Conservation (phyloP, 2,113 vertebrate genomes). For the Propithecus coquereli region DNA sequence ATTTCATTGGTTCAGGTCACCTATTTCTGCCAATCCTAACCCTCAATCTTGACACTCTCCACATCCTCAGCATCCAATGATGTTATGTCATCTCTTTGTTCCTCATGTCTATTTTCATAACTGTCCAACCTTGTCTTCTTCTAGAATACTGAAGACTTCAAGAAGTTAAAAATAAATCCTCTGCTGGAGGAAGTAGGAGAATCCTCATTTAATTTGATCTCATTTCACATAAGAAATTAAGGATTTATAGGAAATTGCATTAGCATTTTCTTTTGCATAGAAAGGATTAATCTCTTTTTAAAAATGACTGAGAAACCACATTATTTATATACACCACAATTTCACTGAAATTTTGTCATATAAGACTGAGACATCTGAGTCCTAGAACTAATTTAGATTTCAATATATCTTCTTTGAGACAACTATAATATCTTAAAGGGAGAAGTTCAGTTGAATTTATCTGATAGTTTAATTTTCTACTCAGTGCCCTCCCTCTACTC, state of each 20-base stretch:
- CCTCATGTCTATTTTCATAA: neutral
- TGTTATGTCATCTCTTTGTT: neutral
- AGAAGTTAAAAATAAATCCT: neutral
- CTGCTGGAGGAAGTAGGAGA: neutral
- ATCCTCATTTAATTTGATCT: neutral
- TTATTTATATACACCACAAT: neutral
- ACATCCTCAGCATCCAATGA: neutral
- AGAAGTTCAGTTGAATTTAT: neutral
- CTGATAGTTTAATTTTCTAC: neutral
- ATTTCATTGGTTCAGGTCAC: neutral
- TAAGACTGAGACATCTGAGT: neutral
- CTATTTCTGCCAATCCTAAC: neutral
- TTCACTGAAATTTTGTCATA: neutral
- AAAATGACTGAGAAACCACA: neutral
- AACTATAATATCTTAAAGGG: neutral
- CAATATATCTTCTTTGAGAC: neutral
- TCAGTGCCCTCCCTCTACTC: neutral
- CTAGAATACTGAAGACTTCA: neutral
- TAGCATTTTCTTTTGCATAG: neutral
- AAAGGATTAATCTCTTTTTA: neutral
- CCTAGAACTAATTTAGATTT: neutral
- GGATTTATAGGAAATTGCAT: neutral
- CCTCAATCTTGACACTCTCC: neutral
- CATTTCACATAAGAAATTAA: neutral
- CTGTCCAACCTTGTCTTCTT: neutral